phyloP scores from a whole-genome alignment of 2,113 vertebrate genomes.

The mouse (Mus musculus) region DNA sequence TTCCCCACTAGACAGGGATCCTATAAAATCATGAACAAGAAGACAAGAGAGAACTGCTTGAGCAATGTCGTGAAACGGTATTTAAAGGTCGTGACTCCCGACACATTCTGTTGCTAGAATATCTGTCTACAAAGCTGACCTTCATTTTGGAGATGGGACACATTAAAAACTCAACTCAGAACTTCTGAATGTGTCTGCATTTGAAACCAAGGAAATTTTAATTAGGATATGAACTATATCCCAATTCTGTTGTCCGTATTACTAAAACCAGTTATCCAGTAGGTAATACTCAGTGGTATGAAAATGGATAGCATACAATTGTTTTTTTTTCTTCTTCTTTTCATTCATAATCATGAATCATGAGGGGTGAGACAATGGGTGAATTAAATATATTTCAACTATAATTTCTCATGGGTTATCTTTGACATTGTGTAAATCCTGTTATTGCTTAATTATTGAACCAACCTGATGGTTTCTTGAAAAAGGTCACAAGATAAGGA shows the following conservation, averaged over 20 bases:
- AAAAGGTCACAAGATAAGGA: not conserved
- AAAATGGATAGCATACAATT: not conserved
- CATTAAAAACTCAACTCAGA: not conserved
- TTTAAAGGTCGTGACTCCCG: not conserved
- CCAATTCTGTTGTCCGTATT: not conserved
- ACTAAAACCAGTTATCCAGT: conserved; percentile 12
- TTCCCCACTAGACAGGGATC: not conserved
- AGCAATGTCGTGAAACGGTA: not conserved
- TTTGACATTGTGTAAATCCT: not conserved
- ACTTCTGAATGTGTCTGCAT: not conserved
- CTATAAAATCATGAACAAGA: not conserved
- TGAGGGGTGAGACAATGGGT: not conserved
- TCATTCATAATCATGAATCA: not conserved
- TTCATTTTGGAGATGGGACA: not conserved
- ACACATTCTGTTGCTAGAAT: not conserved
- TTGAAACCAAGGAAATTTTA: conserved; percentile 6
- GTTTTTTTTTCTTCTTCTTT: not conserved
- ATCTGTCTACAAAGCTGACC: not conserved
- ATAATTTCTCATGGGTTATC: not conserved
- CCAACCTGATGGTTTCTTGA: not conserved
- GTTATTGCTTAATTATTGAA: conserved; percentile 38
- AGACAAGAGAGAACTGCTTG: not conserved
- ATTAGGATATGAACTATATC: conserved; percentile 10
- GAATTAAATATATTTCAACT: conserved; percentile 13
- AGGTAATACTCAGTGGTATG: not conserved